These are phyloP conservation scores for Chiroxiphia lanceolata DNA, from an alignment of 2,797 vertebrate species.

Conservation along the genomic window DNA sequence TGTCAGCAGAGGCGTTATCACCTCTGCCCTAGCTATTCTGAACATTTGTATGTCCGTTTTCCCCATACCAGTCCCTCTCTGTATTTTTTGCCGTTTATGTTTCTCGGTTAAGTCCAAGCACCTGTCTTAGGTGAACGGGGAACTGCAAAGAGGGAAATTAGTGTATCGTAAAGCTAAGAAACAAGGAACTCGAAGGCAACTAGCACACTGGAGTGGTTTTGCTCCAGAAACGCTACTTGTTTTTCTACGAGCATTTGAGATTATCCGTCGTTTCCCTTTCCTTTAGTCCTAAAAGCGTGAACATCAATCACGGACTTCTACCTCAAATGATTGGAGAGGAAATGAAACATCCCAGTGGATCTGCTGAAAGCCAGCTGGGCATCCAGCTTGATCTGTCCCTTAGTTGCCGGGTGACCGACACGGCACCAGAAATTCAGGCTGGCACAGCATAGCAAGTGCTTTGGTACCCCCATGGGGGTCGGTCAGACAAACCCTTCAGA, in stretches of 20 bases:
- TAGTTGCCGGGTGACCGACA: neutral
- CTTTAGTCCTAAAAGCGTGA: constrained; percentile 36
- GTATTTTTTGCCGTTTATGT: neutral
- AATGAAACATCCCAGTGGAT: constrained; percentile 8
- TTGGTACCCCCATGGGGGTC: no score
- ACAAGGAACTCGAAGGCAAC: neutral
- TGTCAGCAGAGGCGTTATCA: neutral
- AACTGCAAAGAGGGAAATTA: neutral
- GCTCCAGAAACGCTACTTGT: constrained; percentile 1
- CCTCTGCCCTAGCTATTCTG: neutral
- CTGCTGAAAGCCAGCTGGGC: constrained; percentile 39
- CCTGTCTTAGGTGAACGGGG: neutral
- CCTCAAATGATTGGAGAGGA: constrained; percentile 32
- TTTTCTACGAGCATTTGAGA: neutral
- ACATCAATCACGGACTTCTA: neutral
- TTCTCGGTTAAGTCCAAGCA: neutral
- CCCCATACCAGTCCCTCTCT: neutral
- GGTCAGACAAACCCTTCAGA: no score
- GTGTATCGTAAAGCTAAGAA: neutral
- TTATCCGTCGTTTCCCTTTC: neutral
- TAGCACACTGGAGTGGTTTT: neutral
- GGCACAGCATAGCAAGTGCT: neutral
- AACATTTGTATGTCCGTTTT: neutral
- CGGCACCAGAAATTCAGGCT: neutral
- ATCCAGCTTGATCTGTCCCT: neutral